phyloP scores from a whole-genome alignment of 2,113 vertebrate genomes.

The Istiophorus platypterus region DNA sequence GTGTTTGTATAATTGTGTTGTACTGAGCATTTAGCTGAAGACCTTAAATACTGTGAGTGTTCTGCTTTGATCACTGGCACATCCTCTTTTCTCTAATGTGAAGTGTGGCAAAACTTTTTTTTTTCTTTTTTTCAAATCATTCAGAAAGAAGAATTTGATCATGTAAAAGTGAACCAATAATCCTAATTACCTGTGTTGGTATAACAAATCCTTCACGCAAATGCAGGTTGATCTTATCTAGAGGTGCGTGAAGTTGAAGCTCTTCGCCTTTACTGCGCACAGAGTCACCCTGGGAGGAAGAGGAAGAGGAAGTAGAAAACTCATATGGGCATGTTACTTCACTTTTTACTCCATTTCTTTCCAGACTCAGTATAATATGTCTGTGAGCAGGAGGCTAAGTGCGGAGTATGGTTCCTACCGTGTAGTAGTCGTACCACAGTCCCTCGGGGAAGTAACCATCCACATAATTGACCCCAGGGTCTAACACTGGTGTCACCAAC shows the following conservation, averaged over 20 bases:
- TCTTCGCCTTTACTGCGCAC: constrained; percentile 87
- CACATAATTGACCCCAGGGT: constrained; percentile 82
- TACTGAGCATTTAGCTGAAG: no score
- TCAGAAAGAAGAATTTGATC: not conserved
- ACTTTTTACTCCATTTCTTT: not conserved
- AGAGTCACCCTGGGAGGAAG: constrained; percentile 79
- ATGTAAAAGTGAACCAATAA: not conserved
- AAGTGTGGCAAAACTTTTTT: not conserved
- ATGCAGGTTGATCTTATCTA: constrained; percentile 91
- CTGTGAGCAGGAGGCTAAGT: no score
- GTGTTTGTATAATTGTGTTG: no score
- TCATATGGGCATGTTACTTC: not conserved
- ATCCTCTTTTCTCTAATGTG: not conserved
- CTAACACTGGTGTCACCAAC: constrained; percentile 89
- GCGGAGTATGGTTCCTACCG: constrained; percentile 78
- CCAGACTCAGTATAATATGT: no score
- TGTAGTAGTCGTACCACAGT: constrained; percentile 90
- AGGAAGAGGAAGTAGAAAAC: no score
- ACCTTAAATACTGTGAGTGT: not conserved
- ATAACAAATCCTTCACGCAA: constrained; percentile 86
- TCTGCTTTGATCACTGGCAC: not conserved
- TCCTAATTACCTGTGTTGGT: constrained; percentile 86
- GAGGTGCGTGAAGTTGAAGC: constrained; percentile 83
- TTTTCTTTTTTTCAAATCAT: not conserved
- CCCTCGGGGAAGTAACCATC: constrained; percentile 87